Base-by-base conservation (phyloP, 2,888 invertebrate genomes). In the Nomada ferruginata region DNA sequence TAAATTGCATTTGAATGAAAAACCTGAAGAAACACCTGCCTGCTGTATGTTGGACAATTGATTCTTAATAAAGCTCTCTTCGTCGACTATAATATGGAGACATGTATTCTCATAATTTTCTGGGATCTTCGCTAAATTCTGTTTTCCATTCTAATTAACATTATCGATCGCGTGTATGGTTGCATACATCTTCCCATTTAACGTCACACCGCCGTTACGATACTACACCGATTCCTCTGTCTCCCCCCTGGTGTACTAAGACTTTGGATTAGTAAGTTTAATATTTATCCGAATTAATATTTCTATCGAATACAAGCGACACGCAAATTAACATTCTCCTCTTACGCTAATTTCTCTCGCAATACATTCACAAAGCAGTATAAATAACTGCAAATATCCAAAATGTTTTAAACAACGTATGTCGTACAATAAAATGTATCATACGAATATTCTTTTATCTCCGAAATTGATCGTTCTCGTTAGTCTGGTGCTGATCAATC, bases 101-200 rank as follows among this genome's bases (percentile, higher is more conserved):
- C 36, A 47, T 57, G 64, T n/a, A 65, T 59, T 59, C 29, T 15
- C 60, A 60, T 61, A 23, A 72, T 53, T 60, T 50, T 55, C 42
- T 18, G 15, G 13, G 18, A 79, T 66, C 53, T 73, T 23, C 29
- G 44, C 23, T n/a, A 71, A 63, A 50, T 53, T 42, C 55, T 66
- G 53, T 71, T 57, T 76, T 44, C 13, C 64, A 59, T 50, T 69
- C 80, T 65, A 61, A 81, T 81, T 73, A 77, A 65, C 69, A 61
- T 73, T 81, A 81, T 77, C 71, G 79, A 77, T 76, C 75, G 70
- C 50, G 20, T 23, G 47, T 66, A 75, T 66, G 60, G 69, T 65
- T 53, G 26, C 74, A 42, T 53, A 36, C 20, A 71, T 80, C 44
- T 70, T 42, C 23, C 50, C 52, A 26, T 20, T 55, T 44, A 70